Conservation (phyloP, 1,140 invertebrate species). For the Telenomus remus region DNA sequence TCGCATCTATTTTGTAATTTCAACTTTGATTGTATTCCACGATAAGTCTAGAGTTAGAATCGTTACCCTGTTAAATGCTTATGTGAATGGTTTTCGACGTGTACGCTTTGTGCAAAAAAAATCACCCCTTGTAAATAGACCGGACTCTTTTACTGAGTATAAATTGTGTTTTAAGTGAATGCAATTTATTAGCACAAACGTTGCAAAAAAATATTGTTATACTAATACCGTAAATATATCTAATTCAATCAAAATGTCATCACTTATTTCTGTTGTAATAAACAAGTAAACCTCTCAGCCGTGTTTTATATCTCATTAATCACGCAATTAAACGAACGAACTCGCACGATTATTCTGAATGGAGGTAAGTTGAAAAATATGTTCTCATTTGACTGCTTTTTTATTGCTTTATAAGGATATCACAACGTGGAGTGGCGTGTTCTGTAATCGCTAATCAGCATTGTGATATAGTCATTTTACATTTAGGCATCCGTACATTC, state of each 20-base stretch:
- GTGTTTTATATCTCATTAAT: not conserved
- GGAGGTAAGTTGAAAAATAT: constrained; percentile 19
- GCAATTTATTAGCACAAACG: constrained; percentile 33
- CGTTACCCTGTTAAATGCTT: constrained; percentile 73
- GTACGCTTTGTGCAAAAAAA: constrained; percentile 63
- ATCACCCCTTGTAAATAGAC: constrained; percentile 70
- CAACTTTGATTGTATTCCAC: constrained; percentile 63
- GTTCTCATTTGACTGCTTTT: too few species aligned
- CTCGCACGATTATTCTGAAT: constrained; percentile 1
- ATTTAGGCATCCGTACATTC: constrained; percentile 43
- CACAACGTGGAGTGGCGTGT: constrained; percentile 35
- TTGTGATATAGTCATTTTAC: constrained; percentile 61
- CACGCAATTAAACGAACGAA: too few species aligned
- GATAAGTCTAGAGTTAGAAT: constrained; percentile 67
- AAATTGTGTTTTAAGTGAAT: constrained; percentile 48
- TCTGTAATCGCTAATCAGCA: constrained; percentile 13
- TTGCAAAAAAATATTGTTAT: constrained; percentile 56
- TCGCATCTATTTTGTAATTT: constrained; percentile 51
- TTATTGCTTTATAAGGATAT: constrained; percentile 4
- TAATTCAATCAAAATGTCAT: constrained; percentile 55
- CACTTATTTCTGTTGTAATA: constrained; percentile 29
- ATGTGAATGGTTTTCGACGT: constrained; percentile 64
- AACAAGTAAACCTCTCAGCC: constrained; percentile 31
- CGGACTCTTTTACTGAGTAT: constrained; percentile 69
- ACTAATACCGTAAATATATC: constrained; percentile 59